Evolutionary conservation across 2,797 vertebrate species (phyloP).

Genomic region (Thunnus albacares): DNA sequence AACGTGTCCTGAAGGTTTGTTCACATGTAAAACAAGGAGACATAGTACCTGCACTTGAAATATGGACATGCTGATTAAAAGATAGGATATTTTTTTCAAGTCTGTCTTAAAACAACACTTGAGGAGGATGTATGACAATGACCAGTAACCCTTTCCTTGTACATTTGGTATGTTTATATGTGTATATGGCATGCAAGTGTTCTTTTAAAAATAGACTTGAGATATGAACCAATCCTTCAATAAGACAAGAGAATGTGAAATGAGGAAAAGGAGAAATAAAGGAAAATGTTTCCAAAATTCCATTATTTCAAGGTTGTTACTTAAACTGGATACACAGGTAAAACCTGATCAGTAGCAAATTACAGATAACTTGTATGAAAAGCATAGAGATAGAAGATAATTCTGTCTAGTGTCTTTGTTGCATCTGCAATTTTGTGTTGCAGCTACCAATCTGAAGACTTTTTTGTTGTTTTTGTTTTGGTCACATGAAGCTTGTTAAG

Average conservation of each 20-base stretch:
- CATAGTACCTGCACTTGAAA: neutral
- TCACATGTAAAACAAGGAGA: conserved; percentile 19
- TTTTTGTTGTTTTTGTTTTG: neutral
- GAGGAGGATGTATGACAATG: too few relatives aligned
- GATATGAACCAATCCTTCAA: too few relatives aligned
- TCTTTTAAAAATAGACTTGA: too few relatives aligned
- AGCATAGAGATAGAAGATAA: neutral
- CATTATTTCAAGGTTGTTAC: neutral
- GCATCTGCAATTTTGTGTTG: neutral
- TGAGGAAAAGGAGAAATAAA: too few relatives aligned
- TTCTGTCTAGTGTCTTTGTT: neutral
- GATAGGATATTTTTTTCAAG: too few relatives aligned
- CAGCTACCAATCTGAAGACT: neutral
- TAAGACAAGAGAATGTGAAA: neutral
- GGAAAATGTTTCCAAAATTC: too few relatives aligned
- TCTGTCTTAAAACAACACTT: too few relatives aligned
- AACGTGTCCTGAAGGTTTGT: conserved; percentile 71
- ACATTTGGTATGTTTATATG: too few relatives aligned
- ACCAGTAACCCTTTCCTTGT: too few relatives aligned
- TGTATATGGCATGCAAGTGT: too few relatives aligned
- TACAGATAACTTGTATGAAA: neutral
- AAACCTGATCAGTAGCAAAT: neutral
- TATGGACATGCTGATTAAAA: neutral
- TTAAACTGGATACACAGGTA: neutral
- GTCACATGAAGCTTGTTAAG: neutral